phyloP scores from a whole-genome alignment of 2,113 vertebrate genomes.

The Chaetorhynchus papuensis region DNA sequence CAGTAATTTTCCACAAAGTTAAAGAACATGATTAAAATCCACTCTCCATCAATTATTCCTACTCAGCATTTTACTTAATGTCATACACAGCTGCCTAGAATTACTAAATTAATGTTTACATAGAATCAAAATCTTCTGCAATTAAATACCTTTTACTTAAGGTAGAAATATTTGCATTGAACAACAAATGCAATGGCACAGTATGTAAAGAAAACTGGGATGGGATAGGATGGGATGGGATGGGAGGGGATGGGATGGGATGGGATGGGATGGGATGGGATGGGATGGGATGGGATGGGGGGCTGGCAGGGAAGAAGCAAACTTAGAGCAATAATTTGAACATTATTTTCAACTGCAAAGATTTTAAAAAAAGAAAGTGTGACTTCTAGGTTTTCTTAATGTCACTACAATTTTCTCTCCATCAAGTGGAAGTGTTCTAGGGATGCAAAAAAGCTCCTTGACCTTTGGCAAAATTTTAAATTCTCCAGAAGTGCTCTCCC shows the following conservation, averaged over 20 bases:
- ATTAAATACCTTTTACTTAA: not conserved
- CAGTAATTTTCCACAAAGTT: not conserved
- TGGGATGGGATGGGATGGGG: no score
- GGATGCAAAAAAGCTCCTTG: not conserved
- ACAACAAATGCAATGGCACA: not conserved
- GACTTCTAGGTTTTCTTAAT: not conserved
- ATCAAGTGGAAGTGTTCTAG: not conserved
- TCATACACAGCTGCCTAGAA: not conserved
- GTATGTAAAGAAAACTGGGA: not conserved
- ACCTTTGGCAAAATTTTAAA: not conserved
- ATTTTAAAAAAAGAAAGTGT: not conserved
- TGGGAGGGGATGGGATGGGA: not conserved
- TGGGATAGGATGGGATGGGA: no score
- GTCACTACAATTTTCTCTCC: not conserved
- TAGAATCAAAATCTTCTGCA: not conserved
- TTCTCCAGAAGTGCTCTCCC: not conserved
- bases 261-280: no score
- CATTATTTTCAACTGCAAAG: not conserved
- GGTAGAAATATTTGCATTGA: not conserved
- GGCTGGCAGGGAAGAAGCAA: not conserved
- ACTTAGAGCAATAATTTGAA: not conserved
- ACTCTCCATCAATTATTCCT: not conserved
- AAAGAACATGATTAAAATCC: not conserved
- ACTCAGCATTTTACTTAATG: not conserved
- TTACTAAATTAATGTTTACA: constrained; percentile 26